phyloP scores from a whole-genome alignment of 2,113 vertebrate genomes.

The Fregata magnificens region DNA sequence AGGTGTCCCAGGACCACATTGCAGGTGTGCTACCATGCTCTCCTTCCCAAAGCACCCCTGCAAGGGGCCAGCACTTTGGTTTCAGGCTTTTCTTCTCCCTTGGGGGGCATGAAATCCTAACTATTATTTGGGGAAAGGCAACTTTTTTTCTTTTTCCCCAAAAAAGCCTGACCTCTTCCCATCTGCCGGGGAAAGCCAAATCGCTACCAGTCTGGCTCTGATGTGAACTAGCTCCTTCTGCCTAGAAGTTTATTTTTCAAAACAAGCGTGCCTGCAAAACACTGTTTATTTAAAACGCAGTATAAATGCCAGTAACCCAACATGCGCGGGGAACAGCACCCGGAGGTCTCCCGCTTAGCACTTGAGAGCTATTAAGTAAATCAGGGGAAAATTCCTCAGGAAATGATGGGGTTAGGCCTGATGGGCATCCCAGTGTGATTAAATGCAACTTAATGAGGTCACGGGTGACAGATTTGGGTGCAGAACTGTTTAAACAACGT shows the following conservation, averaged over 20 bases:
- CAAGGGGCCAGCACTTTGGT: not conserved
- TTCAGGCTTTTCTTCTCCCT: not conserved
- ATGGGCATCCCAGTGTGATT: constrained; percentile 29
- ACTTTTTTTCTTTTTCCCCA: too few species aligned
- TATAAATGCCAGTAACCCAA: constrained; percentile 13
- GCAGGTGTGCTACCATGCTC: rapidly evolving
- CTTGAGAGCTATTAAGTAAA: constrained; percentile 48
- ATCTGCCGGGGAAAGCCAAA: not conserved
- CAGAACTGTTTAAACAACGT: not conserved
- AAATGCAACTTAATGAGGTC: constrained; percentile 57
- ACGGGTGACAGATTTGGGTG: not conserved
- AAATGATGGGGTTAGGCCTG: constrained; percentile 45
- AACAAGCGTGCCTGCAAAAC: constrained; percentile 18
- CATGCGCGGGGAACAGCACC: not conserved
- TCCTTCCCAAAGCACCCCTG: not conserved
- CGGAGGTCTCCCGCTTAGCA: not conserved
- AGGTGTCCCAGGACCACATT: not conserved
- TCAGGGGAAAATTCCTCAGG: constrained; percentile 48
- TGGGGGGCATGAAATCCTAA: not conserved
- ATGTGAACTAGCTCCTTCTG: not conserved
- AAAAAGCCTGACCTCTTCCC: not conserved
- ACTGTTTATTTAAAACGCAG: constrained; percentile 44
- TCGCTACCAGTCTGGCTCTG: not conserved
- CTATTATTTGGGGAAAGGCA: not conserved
- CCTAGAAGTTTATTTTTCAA: constrained; percentile 50